Evolutionary conservation across 2,888 invertebrate species (phyloP), one percentile per base, ranked within the genome.

Genomic region (Tachystola acroxantha): DNA sequence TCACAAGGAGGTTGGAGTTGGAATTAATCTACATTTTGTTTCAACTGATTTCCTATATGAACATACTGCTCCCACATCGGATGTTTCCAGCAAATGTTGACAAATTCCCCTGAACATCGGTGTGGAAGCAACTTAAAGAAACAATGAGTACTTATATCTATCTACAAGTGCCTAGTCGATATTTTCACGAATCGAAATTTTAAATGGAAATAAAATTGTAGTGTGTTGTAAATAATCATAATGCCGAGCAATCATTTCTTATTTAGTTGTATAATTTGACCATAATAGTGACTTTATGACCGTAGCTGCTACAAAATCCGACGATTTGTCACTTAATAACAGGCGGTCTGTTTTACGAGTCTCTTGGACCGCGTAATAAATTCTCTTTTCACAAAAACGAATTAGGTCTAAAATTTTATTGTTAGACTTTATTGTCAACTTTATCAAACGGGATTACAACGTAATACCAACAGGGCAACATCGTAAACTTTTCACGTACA

Each of bases 281-380:
- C 66, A 72, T 77, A 71, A 72, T 57, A 61, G 50, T 57, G 52
- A 65, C 61, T 71, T 78, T 76, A 78, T 68, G 71, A 69, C 64
- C 65, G 55, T 58, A 61, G 60, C 57, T 56, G 62, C 58, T 63
- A 55, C 66, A 61, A 68, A 70, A 71, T 63, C 64, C 65, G 48
- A 64, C 69, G 55, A 74, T 74, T 78, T 78, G 73, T 78, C 76
- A 79, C 73, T 69, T 70, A 72, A 74, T 76, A 72, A 78, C 70
- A 64, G 58, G 59, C 61, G 64, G 64, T 67, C 60, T 69, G 66
- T 67, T 74, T 78, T 72, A 78, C 67, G 72, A 76, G 54, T 53
- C 47, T 50, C 56, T 61, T 57, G 57, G 62, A 57, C 56, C 57
- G 47, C 45, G 50, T 65, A 64, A 72, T 74, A 76, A 74, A 76